Percentiles rank a stretch among this genome's conserved stretches.
phyloP scores from a whole-genome alignment of 2,888 invertebrate genomes.

The Drosophila ochracea region DNA sequence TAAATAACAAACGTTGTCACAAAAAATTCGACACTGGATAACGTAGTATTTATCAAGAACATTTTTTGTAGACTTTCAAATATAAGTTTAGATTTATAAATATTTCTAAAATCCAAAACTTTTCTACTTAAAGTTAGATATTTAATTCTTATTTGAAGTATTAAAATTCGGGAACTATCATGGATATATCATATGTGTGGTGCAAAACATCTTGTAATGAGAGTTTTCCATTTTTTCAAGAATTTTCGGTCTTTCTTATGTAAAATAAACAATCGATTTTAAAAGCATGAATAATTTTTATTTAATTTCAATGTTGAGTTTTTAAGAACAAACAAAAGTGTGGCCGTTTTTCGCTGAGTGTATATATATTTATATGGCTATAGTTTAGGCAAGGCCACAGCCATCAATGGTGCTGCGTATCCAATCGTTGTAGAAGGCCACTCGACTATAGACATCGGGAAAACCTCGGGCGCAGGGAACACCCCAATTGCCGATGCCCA shows the following conservation, averaged over 20 bases:
- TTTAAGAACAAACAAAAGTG: background rate
- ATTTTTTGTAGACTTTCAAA: too few relatives aligned
- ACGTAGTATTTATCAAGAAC: background rate
- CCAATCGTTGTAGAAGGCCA: constrained; percentile 78
- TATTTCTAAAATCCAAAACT: background rate
- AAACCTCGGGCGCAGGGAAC: constrained; percentile 76
- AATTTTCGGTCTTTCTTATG: background rate
- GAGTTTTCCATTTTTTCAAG: background rate
- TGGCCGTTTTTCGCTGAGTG: background rate
- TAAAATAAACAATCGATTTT: background rate
- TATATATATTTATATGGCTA: background rate
- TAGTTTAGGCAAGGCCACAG: constrained; percentile 44
- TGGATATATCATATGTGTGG: background rate
- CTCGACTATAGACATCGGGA: constrained; percentile 79
- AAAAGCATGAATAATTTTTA: background rate
- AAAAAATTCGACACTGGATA: background rate
- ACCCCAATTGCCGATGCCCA: constrained; percentile 81
- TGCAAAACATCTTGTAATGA: background rate
- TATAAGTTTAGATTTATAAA: background rate
- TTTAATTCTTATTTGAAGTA: background rate
- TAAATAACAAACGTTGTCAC: background rate
- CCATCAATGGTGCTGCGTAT: constrained; percentile 67
- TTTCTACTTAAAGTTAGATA: background rate
- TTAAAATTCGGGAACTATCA: background rate
- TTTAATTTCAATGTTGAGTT: background rate